Conservation (phyloP, 2,113 vertebrate species). For the Cardinalis cardinalis region DNA sequence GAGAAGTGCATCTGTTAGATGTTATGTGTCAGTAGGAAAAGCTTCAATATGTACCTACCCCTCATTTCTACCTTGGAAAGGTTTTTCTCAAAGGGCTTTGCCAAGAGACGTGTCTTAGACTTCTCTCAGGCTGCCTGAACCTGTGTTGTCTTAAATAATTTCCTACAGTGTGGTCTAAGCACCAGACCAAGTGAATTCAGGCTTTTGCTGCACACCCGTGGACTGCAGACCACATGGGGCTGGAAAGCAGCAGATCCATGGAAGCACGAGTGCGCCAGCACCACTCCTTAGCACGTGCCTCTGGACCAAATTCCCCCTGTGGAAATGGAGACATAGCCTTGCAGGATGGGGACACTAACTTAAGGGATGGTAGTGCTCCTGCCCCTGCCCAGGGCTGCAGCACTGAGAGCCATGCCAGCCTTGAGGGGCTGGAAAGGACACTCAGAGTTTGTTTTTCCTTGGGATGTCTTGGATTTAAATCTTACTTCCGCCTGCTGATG, state of each 20-base stretch:
- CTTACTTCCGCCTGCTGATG: background rate
- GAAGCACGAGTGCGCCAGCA: background rate
- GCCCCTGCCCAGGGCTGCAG: background rate
- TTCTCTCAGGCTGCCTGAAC: background rate
- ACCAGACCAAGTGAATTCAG: background rate
- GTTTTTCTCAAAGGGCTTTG: background rate
- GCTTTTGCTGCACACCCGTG: background rate
- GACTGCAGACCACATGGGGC: background rate
- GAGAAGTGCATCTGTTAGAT: background rate
- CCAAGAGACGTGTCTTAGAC: background rate
- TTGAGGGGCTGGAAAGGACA: background rate
- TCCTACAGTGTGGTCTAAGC: background rate
- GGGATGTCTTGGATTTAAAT: background rate
- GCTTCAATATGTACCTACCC: background rate
- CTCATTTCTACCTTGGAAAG: background rate
- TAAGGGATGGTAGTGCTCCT: background rate
- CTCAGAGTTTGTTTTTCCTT: background rate
- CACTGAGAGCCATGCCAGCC: background rate
- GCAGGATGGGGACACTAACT: background rate
- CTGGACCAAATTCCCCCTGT: background rate
- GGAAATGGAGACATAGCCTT: background rate
- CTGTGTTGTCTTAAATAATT: background rate
- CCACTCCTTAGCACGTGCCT: background rate
- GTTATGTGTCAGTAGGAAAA: background rate
- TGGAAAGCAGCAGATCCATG: background rate